Evolutionary conservation across 53 echinoderm and acorn worm genomes (phyloP), one percentile per base, ranked within the genome.

Genomic region (Luidia sarsii): DNA sequence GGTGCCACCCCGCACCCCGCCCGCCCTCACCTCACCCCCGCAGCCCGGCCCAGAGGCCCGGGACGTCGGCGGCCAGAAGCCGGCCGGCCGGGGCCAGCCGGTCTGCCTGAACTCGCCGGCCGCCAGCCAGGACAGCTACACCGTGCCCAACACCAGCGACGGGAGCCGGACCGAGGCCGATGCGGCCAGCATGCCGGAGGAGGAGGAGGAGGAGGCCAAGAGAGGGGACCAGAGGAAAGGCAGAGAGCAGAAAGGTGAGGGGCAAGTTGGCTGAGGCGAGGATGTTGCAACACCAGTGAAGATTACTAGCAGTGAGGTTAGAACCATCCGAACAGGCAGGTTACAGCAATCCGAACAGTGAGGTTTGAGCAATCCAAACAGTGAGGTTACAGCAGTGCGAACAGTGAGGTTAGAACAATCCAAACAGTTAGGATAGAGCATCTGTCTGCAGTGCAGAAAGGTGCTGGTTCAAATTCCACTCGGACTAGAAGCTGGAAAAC

Each of bases 151-250:
- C n/a, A 82, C 71, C 7, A 86, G 73, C 39, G 70, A 67, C 49
- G 82, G 86, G 36, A 86, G 86, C 48, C 46, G 63, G 71, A 86
- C 90, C 5, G 90, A 90, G 20, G 80, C 71, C 16, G 90, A 86
- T 86, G 86, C 69, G 16, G 90, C 67, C 19, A 90, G 86, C 9
- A 54, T 90, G 34, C 56, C 53, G 3, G 90, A 90, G 36, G 45
- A 81, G 36, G 85, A 85, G 36, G 83, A n/a, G n/a, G n/a, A n/a
- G n/a, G n/a, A n/a, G n/a, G n/a, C n/a, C n/a, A n/a, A n/a, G n/a
- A n/a, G n/a, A n/a, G n/a, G n/a, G n/a, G n/a, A n/a, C n/a, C n/a
- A n/a, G n/a, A n/a, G n/a, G n/a, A n/a, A n/a, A n/a, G n/a, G n/a
- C n/a, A 24, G 39, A 67, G 53, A 65, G 67, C 16, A 11, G 57